Evolutionary conservation across 2,888 invertebrate genomes (phyloP), one percentile per base, ranked within the genome.

Genomic region (Meteorus colon): DNA sequence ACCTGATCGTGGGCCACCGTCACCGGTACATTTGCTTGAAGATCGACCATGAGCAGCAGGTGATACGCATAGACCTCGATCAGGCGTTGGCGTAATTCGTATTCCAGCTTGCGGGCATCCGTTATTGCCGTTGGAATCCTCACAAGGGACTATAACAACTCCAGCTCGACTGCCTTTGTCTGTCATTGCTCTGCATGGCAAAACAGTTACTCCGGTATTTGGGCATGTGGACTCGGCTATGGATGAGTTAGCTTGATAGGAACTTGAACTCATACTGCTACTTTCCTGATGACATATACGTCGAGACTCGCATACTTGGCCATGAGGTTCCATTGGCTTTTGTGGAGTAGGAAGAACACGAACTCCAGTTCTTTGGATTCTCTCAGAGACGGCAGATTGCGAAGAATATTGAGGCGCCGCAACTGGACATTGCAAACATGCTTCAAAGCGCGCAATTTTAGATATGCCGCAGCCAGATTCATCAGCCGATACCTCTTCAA

Each of bases 261-360:
- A 55, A 55, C 5, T 19, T 19, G 55, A 19, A 55, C 19, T 19
- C 8, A 10, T 19, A 55, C 19, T 27, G 76, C 73, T 68, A 29
- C 78, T 77, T 45, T 80, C 74, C 34, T 78, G 67, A 62, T 81
- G 81, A 19, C 91, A 89, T 80, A 88, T 90, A 89, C 87, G 90
- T 84, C 87, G 82, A 84, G 84, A 88, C 84, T 85, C 90, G 89
- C 87, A 90, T 81, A 84, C 89, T 84, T 83, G 90, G 83, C 72
- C 74, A 37, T 84, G 90, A 86, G 31, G 31, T 31, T 37, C 90
- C 84, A 90, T 88, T 0, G 83, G 76, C 3, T 82, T 70, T 51
- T 83, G 84, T 80, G 84, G 27, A 86, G 86, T 87, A 34, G 81
- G 86, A 55, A 86, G 77, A 24, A 86, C 87, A 19, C 85, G 80